Evolutionary conservation across 2,797 vertebrate genomes (phyloP).

Genomic region (Tolypeutes matacus): DNA sequence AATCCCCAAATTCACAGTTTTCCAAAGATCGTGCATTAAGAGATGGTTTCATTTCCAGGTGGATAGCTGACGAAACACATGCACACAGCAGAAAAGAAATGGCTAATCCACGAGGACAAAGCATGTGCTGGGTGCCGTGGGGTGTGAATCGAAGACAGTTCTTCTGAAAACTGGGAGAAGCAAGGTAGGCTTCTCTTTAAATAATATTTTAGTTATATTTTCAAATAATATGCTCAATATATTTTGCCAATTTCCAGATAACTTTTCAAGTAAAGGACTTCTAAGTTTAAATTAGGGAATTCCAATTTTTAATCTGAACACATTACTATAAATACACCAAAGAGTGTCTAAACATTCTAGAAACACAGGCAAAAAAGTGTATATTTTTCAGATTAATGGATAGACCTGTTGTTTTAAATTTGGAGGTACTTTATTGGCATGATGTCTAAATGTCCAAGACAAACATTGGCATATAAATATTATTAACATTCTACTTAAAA

Average conservation of each 20-base stretch:
- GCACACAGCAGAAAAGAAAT: fast-evolving
- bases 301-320: neutral
- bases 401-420: neutral
- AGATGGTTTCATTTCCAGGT: neutral
- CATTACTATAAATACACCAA: neutral
- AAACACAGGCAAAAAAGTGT: neutral
- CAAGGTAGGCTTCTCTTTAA: fast-evolving
- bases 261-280: neutral
- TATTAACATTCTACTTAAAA: no score
- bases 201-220: no score
- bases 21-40: fast-evolving
- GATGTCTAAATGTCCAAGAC: neutral
- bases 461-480: neutral
- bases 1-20: neutral
- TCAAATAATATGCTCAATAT: neutral
- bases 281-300: neutral
- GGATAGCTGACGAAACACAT: fast-evolving
- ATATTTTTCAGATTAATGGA: neutral
- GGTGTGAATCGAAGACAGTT: fast-evolving
- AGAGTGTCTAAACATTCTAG: neutral
- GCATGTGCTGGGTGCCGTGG: fast-evolving
- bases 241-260: neutral
- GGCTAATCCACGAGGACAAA: fast-evolving
- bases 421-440: neutral
- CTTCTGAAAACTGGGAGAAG: fast-evolving